phyloP scores from a whole-genome alignment of 2,797 vertebrate genomes.

The Protosalanx chinensis region DNA sequence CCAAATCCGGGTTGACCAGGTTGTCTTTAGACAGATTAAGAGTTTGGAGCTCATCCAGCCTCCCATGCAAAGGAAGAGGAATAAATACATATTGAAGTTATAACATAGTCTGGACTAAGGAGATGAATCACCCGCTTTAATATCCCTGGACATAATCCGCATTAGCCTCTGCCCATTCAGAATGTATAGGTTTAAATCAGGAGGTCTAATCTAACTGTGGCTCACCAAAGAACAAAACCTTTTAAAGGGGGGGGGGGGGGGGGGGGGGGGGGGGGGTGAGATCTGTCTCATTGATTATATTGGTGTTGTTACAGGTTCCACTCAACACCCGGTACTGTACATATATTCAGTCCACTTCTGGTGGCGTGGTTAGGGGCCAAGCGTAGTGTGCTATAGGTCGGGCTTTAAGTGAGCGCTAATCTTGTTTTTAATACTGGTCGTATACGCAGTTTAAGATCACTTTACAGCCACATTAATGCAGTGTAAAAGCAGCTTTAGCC shows the following conservation, averaged over 20 bases:
- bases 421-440: constrained; percentile 42
- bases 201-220: constrained; percentile 53
- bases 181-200: constrained; percentile 52
- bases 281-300: constrained; percentile 38
- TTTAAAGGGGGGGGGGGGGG: constrained; percentile 11
- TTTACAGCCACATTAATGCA: constrained; percentile 44
- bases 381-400: constrained; percentile 34
- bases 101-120: constrained; percentile 53
- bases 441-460: constrained; percentile 15
- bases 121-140: constrained; percentile 56
- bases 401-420: constrained; percentile 31
- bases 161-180: constrained; percentile 59
- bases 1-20: constrained; percentile 30
- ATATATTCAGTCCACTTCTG: constrained; percentile 4
- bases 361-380: constrained; percentile 39
- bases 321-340: constrained; percentile 5
- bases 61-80: constrained; percentile 56
- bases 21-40: constrained; percentile 50
- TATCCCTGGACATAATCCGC: constrained; percentile 58
- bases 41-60: constrained; percentile 39
- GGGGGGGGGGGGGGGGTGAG: constrained; percentile 6
- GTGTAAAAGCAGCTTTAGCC: constrained; percentile 45
- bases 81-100: constrained; percentile 62
- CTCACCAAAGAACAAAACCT: constrained; percentile 1
- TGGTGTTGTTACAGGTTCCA: constrained; percentile 12